phyloP scores from a whole-genome alignment of 2,113 vertebrate genomes.

The Otis tarda region DNA sequence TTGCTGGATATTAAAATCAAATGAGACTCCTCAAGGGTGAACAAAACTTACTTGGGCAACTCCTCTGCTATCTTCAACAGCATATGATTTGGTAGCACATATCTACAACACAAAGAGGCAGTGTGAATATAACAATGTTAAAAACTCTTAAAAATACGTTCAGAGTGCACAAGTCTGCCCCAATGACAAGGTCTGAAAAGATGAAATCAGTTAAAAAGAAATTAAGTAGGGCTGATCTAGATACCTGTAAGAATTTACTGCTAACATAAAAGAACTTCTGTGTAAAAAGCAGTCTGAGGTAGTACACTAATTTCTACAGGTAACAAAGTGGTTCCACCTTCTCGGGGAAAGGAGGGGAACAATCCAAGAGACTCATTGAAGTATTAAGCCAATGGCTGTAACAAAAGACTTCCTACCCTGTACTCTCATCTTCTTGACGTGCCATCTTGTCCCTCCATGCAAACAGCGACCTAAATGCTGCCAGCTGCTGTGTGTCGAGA shows the following conservation, averaged over 20 bases:
- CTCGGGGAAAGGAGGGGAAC: background rate
- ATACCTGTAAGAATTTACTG: background rate
- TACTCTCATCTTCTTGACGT: conserved; percentile 93
- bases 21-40: background rate
- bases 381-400: background rate
- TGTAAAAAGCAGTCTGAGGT: background rate
- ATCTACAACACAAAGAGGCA: conserved; percentile 74
- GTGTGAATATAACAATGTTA: background rate
- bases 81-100: conserved; percentile 95
- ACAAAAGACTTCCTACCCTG: conserved; percentile 78
- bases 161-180: background rate
- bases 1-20: background rate
- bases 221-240: background rate
- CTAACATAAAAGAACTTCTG: background rate
- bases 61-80: conserved; percentile 91
- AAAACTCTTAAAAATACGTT: background rate
- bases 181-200: background rate
- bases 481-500: conserved; percentile 91
- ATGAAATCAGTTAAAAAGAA: background rate
- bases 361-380: background rate
- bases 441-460: conserved; percentile 93
- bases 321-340: background rate
- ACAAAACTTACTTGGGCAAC: conserved; percentile 88
- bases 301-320: background rate
- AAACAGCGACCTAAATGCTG: conserved; percentile 90